Base-by-base conservation (phyloP, 2,888 invertebrate species). In the Aspidiotus rigidus region DNA sequence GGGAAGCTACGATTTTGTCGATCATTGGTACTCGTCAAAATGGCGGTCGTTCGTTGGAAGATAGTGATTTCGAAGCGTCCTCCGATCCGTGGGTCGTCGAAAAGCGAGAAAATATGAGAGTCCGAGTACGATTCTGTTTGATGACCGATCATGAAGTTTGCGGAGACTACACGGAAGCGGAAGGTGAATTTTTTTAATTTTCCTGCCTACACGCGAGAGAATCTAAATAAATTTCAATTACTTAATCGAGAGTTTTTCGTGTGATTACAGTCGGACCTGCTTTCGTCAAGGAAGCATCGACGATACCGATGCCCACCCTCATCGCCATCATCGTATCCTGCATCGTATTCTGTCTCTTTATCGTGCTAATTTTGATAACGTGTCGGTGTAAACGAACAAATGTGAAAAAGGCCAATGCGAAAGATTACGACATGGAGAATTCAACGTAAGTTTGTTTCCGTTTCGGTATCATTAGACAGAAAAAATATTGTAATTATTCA, bases 351-450 rank as follows among this genome's bases (percentile, higher is more conserved):
- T 82, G 89, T 7, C 79, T 90, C 1, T 89, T 89, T 77, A 83
- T 87, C 55, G 86, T 86, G 13, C 80, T 92, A 7, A 79, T 92
- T 71, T 82, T 90, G 74, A 85, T 93, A 76, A 91, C 91, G 81
- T 93, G 92, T 77, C 87, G 89, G 71, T 90, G 92, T 79, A 89
- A 89, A 75, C 84, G 88, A 71, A 87, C 87, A 76, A 88, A 88
- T 76, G 85, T 85, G 74, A 90, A 90, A 78, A 90, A 92, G 78
- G 87, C 90, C 73, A 82, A 82, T 72, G 85, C 88, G 41, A 93
- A 93, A 79, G 92, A 93, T 78, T 92, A 92, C 78, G 93, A 93
- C 80, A 89, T 91, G 88, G 91, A 92, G 77, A 87, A 90, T 0
- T 79, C 80, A 15, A 72, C 72, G 72, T 72, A 71, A 72, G 72